Conservation (phyloP, 2,888 invertebrate genomes). For the Cataglyphis livida region DNA sequence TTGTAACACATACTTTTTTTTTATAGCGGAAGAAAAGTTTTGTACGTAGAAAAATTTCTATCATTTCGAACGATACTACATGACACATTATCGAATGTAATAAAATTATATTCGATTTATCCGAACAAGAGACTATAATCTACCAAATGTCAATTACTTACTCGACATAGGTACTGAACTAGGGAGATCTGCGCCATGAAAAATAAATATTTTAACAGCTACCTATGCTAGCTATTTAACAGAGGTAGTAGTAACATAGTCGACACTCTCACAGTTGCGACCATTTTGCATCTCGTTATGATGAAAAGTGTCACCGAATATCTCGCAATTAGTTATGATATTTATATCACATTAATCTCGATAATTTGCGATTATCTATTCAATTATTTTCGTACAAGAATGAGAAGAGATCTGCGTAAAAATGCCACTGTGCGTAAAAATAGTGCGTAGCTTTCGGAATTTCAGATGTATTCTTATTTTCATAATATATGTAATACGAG, state of each 20-base stretch:
- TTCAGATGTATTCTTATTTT: conserved; percentile 3
- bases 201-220: conserved; percentile 49
- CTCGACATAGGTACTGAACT: conserved; percentile 45
- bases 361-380: neutral
- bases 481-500: conserved; percentile 1
- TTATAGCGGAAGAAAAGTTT: neutral
- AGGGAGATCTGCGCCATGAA: conserved; percentile 37
- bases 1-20: neutral
- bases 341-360: conserved; percentile 45
- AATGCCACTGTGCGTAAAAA: conserved; percentile 36
- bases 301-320: conserved; percentile 24
- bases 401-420: conserved; percentile 26
- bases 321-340: conserved; percentile 12
- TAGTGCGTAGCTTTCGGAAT: conserved; percentile 18
- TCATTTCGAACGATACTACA: conserved; percentile 5
- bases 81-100: conserved; percentile 16
- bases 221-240: conserved; percentile 43
- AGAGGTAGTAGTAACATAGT: conserved; percentile 43
- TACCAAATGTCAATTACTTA: conserved; percentile 34
- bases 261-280: conserved; percentile 34
- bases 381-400: neutral
- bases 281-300: neutral
- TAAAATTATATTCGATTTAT: conserved; percentile 40
- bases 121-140: conserved; percentile 24
- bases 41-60: neutral